Percentiles rank a stretch among this genome's conserved stretches.
These are phyloP conservation scores for Gymnorhina tibicen DNA, from an alignment of 2,113 vertebrate genomes.

Conservation along the genomic window DNA sequence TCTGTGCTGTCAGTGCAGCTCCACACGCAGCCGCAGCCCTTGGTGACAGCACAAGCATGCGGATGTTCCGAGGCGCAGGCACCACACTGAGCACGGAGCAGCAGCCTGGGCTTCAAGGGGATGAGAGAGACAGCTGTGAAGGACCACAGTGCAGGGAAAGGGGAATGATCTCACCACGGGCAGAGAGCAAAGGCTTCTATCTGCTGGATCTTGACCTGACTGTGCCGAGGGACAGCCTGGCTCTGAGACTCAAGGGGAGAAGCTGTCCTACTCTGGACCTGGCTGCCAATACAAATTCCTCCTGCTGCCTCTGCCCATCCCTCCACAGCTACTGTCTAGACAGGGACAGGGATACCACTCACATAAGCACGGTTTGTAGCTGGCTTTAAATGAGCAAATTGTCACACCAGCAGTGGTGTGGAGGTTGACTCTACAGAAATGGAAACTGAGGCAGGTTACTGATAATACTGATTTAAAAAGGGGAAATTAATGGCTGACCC, in stretches of 20 bases:
- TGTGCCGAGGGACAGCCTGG: rapidly evolving
- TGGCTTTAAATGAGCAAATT: background rate
- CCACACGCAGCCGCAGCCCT: no score
- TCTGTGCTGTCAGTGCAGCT: background rate
- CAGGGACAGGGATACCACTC: background rate
- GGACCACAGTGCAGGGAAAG: background rate
- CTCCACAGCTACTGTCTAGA: rapidly evolving
- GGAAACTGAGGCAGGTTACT: background rate
- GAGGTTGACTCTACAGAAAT: background rate
- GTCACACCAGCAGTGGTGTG: background rate
- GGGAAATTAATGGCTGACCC: background rate
- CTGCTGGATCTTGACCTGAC: background rate
- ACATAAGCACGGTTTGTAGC: rapidly evolving
- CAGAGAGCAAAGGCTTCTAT: background rate
- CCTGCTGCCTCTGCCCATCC: background rate
- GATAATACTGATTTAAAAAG: background rate
- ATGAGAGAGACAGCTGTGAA: background rate
- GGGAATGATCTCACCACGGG: background rate
- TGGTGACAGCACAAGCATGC: rapidly evolving
- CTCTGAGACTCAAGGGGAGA: background rate
- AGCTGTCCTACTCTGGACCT: background rate
- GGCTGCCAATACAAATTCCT: background rate
- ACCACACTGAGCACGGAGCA: rapidly evolving
- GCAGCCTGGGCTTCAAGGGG: background rate
- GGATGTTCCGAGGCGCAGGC: background rate